phyloP scores from a whole-genome alignment of 2,888 invertebrate genomes.

The Allacma fusca region DNA sequence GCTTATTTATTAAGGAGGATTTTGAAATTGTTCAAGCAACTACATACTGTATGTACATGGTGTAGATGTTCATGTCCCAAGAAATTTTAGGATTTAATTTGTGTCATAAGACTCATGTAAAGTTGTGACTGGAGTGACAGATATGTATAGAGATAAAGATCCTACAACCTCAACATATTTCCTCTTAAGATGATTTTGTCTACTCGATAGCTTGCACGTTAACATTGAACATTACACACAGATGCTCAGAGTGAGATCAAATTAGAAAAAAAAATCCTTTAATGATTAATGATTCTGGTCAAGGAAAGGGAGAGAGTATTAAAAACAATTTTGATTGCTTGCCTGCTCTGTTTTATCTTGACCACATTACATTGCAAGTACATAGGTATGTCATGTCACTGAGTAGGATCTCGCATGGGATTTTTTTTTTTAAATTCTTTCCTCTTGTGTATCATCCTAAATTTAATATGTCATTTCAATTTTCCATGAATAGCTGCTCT shows the following conservation, averaged over 20 bases:
- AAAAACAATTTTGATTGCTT: slow-evolving; percentile 10
- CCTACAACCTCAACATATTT: not conserved
- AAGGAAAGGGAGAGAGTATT: slow-evolving; percentile 8
- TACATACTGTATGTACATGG: no score
- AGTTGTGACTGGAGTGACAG: not conserved
- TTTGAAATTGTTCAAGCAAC: no score
- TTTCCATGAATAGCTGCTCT: slow-evolving; percentile 2
- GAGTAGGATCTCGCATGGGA: no score
- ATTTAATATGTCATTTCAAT: not conserved
- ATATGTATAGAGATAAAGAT: not conserved
- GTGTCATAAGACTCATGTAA: not conserved
- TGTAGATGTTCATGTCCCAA: no score
- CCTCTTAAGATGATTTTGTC: not conserved
- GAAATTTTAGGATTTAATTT: not conserved
- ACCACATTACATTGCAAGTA: not conserved
- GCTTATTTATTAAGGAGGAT: no score
- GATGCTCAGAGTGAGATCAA: not conserved
- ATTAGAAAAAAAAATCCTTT: not conserved
- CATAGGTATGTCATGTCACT: no score
- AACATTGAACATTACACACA: not conserved
- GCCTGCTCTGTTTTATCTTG: slow-evolving; percentile 1
- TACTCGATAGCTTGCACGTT: not conserved
- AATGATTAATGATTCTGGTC: not conserved
- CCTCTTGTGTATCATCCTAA: not conserved
- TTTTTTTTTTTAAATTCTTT: no score